phyloP scores from a whole-genome alignment of 2,888 invertebrate genomes.

The Philereme transversata region DNA sequence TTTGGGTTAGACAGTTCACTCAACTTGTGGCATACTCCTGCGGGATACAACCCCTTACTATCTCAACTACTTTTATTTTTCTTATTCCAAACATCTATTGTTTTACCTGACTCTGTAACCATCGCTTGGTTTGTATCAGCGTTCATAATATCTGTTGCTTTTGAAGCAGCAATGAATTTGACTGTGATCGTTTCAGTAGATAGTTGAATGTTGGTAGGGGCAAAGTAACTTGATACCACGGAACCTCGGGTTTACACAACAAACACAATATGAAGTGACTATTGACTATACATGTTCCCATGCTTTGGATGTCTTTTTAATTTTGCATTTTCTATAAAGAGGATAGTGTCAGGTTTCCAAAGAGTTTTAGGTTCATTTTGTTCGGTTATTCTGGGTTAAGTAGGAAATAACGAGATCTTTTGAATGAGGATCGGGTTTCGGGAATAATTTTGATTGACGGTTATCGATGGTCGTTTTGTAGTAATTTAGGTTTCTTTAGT shows the following conservation, averaged over 20 bases:
- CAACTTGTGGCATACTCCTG: slow-evolving; percentile 73
- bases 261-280: slow-evolving; percentile 83
- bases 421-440: slow-evolving; percentile 56
- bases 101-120: slow-evolving; percentile 36
- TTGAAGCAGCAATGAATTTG: slow-evolving; percentile 44
- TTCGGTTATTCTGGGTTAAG: slow-evolving; percentile 58
- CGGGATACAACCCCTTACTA: slow-evolving; percentile 66
- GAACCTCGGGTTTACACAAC: slow-evolving; percentile 77
- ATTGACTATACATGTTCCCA: slow-evolving; percentile 81
- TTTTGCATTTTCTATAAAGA: slow-evolving; percentile 73
- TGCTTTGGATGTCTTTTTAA: slow-evolving; percentile 66
- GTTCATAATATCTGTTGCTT: not conserved
- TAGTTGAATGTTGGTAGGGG: slow-evolving; percentile 42
- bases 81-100: slow-evolving; percentile 23
- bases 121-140: slow-evolving; percentile 42
- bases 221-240: slow-evolving; percentile 70
- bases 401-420: slow-evolving; percentile 66
- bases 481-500: slow-evolving; percentile 43
- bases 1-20: slow-evolving; percentile 80
- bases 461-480: slow-evolving; percentile 52
- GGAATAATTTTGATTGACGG: slow-evolving; percentile 63
- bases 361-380: slow-evolving; percentile 57
- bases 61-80: slow-evolving; percentile 45
- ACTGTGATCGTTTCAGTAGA: slow-evolving; percentile 12
- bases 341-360: slow-evolving; percentile 73